Evolutionary conservation across 2,113 vertebrate species (phyloP).

Genomic region (Neolamprologus caudopunctatus): DNA sequence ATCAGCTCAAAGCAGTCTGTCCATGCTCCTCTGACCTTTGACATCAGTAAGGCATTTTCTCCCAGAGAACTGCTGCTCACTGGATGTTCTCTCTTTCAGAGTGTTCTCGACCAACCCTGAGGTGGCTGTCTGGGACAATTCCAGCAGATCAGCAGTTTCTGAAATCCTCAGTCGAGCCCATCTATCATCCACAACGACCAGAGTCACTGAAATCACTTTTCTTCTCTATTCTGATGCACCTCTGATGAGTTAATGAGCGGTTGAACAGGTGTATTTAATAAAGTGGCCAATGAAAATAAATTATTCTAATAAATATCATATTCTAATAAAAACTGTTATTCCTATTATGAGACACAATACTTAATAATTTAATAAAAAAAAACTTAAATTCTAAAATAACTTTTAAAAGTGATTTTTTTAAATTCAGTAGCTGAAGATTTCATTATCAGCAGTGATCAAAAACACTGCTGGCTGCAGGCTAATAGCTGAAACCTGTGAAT

Average conservation of each 20-base stretch:
- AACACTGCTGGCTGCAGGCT: not conserved
- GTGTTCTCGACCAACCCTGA: not conserved
- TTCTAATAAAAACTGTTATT: not conserved
- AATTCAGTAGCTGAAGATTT: not conserved
- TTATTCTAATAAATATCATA: not conserved
- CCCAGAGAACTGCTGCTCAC: not conserved
- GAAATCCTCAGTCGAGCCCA: not conserved
- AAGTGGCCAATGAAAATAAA: not conserved
- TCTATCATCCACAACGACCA: not conserved
- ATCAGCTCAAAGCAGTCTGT: not conserved
- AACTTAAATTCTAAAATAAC: not conserved
- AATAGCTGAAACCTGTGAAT: not conserved
- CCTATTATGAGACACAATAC: not conserved
- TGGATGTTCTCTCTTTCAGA: not conserved
- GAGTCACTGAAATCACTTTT: not conserved
- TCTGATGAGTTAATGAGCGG: not conserved
- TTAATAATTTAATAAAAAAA: not conserved
- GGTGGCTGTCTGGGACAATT: not conserved
- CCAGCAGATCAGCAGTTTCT: not conserved
- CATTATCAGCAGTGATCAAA: not conserved
- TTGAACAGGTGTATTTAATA: not conserved
- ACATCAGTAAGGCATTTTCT: not conserved
- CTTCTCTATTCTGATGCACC: not conserved
- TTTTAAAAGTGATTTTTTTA: not conserved
- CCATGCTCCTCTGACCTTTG: not conserved